Conservation (phyloP, 1,140 invertebrate species). For the Plectrocnemia conspersa region DNA sequence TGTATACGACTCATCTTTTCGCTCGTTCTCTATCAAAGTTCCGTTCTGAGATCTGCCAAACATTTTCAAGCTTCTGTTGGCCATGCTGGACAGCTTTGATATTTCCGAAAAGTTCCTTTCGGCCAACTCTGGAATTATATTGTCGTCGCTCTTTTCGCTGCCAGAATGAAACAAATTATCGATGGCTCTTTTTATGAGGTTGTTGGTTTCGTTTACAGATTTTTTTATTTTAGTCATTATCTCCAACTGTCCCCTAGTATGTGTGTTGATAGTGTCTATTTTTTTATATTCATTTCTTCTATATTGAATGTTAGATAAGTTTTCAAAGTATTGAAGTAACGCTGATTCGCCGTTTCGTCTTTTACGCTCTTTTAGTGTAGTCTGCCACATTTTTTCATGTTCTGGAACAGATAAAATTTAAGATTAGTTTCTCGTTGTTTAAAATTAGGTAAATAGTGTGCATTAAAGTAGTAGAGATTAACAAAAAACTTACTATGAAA, state of each 20-base stretch:
- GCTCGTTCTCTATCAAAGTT: not conserved
- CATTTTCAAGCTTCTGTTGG: constrained; percentile 46
- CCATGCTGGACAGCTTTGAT: constrained; percentile 47
- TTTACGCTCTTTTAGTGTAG: constrained; percentile 42
- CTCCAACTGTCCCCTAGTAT: constrained; percentile 42
- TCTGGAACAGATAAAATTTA: constrained; percentile 38
- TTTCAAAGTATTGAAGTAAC: constrained; percentile 26
- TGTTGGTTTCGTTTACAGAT: constrained; percentile 48
- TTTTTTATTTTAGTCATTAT: constrained; percentile 48
- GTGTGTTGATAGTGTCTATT: constrained; percentile 34
- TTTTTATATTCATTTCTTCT: constrained; percentile 1
- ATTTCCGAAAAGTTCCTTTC: constrained; percentile 49
- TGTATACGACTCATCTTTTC: not conserved
- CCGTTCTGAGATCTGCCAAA: constrained; percentile 36
- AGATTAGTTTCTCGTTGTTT: too few relatives aligned
- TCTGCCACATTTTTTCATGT: constrained; percentile 44
- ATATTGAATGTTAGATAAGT: constrained; percentile 34
- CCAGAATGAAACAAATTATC: constrained; percentile 35
- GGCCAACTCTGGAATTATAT: constrained; percentile 41
- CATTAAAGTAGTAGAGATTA: too few relatives aligned
- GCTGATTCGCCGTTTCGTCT: constrained; percentile 37
- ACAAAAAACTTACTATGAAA: too few relatives aligned
- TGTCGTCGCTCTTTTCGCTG: constrained; percentile 36
- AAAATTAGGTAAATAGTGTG: too few relatives aligned
- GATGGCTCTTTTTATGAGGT: constrained; percentile 45